Evolutionary conservation across 64 coral and sea anemone species (phyloP).

Genomic region (Pachyseris speciosa): DNA sequence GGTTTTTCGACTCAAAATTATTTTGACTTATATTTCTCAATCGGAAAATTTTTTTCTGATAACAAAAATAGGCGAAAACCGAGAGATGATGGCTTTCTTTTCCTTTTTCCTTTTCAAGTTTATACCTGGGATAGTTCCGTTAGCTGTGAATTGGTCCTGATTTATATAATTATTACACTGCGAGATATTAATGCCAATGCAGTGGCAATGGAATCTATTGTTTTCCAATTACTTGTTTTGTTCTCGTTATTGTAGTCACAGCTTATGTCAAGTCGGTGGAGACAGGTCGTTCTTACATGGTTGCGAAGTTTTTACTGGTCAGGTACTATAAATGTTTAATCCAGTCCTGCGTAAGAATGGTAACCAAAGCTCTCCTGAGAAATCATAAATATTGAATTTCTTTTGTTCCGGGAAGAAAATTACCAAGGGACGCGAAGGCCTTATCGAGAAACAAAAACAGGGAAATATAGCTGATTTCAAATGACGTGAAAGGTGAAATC

Average conservation of each 20-base stretch:
- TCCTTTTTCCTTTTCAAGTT: not conserved
- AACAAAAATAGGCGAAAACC: not conserved
- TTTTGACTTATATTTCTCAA: constrained; percentile 7
- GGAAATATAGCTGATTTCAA: constrained; percentile 41
- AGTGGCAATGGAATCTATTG: not conserved
- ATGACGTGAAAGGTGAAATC: not conserved
- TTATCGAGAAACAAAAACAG: not conserved
- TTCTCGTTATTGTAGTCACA: not conserved
- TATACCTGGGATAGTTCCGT: not conserved
- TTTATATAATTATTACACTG: not conserved
- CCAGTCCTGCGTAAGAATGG: constrained; percentile 31
- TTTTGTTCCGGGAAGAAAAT: constrained; percentile 27
- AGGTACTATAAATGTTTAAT: constrained; percentile 40
- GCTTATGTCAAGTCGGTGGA: not conserved
- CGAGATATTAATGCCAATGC: not conserved
- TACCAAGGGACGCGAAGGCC: not conserved
- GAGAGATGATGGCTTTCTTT: too few relatives aligned
- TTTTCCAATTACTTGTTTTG: not conserved
- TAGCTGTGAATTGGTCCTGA: not conserved
- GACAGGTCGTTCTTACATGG: constrained; percentile 34
- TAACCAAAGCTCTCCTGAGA: not conserved
- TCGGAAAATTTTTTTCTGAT: not conserved
- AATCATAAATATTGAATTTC: constrained; percentile 63
- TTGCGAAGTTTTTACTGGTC: constrained; percentile 31
- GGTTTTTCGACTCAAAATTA: not conserved